phyloP scores from a whole-genome alignment of 2,113 vertebrate species.

The Tetrax tetrax region DNA sequence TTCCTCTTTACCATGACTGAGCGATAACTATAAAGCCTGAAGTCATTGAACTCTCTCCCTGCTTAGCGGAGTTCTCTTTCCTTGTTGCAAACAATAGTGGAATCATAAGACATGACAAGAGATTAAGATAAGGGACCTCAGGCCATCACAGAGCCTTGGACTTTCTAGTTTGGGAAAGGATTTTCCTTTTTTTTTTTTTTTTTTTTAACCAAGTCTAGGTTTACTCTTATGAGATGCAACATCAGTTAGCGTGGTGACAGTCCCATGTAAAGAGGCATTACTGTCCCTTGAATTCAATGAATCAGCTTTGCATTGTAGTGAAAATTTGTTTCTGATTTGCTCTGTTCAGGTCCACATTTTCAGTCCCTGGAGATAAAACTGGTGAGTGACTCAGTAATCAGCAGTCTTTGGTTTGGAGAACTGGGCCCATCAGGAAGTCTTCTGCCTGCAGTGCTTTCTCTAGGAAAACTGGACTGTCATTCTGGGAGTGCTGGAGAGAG shows the following conservation, averaged over 20 bases:
- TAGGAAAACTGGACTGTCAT: neutral
- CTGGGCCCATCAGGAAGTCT: neutral
- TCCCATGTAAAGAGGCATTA: neutral
- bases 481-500: neutral
- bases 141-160: neutral
- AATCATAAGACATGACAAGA: neutral
- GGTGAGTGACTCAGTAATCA: neutral
- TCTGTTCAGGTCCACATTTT: neutral
- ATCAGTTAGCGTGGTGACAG: neutral
- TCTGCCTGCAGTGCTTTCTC: neutral
- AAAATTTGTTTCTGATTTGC: neutral
- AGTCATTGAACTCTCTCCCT: neutral
- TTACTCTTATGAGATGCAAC: neutral
- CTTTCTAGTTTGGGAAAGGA: neutral
- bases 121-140: neutral
- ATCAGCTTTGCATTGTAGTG: neutral
- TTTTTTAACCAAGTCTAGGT: neutral
- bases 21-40: neutral
- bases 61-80: neutral
- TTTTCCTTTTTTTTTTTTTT: neutral
- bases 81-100: neutral
- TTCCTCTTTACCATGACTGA: neutral
- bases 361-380: neutral
- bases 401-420: neutral
- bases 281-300: neutral